phyloP scores from a whole-genome alignment of 2,888 invertebrate species.

The Brachypalpus laphriformis region DNA sequence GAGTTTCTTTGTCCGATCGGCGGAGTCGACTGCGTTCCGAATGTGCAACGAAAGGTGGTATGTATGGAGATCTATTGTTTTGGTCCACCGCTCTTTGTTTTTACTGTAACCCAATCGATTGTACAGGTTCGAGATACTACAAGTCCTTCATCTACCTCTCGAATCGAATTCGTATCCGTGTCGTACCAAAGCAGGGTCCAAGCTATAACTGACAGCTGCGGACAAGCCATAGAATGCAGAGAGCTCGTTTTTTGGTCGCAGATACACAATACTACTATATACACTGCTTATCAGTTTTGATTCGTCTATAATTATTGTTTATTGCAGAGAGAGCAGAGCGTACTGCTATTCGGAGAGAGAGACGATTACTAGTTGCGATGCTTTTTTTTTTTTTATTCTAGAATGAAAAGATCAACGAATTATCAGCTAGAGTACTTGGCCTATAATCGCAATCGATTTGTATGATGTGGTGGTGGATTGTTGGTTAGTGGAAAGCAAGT shows the following conservation, averaged over 20 bases:
- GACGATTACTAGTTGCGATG: neutral
- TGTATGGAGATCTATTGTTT: constrained; percentile 30
- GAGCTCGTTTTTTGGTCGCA: constrained; percentile 49
- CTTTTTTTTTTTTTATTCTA: neutral
- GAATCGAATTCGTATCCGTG: constrained; percentile 30
- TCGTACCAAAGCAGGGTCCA: constrained; percentile 61
- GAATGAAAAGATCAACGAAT: constrained; percentile 66
- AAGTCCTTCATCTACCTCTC: constrained; percentile 1
- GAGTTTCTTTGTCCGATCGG: constrained; percentile 56
- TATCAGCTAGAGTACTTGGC: constrained; percentile 60
- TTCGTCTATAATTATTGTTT: constrained; percentile 62
- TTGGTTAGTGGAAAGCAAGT: neutral
- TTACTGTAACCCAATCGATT: neutral
- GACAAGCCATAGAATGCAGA: constrained; percentile 58
- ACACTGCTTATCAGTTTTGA: constrained; percentile 58
- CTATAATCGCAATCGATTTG: constrained; percentile 65
- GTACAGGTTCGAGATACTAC: neutral
- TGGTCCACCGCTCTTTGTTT: constrained; percentile 33
- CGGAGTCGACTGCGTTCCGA: neutral
- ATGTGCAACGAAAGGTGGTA: constrained; percentile 5
- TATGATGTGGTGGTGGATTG: neutral
- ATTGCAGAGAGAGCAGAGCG: constrained; percentile 36
- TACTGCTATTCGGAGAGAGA: neutral
- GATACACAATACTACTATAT: constrained; percentile 39
- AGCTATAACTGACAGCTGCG: constrained; percentile 59